These are phyloP conservation scores for Scopus umbretta DNA, from an alignment of 2,113 vertebrate species.

Conservation along the genomic window DNA sequence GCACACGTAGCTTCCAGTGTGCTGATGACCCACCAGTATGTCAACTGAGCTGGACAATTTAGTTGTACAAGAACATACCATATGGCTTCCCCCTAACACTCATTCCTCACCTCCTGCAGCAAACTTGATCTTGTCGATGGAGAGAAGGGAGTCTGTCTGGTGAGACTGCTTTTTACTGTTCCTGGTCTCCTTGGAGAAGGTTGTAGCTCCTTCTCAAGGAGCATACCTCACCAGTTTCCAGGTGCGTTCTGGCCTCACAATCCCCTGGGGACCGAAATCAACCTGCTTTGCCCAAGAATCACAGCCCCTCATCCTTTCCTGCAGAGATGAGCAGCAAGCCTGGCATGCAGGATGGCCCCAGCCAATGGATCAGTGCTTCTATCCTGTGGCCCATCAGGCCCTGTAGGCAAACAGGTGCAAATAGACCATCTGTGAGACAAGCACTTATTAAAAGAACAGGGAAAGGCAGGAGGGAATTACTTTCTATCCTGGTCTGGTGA, in stretches of 20 bases:
- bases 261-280: neutral
- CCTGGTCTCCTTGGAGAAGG: neutral
- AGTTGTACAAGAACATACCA: neutral
- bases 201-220: neutral
- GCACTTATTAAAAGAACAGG: slow-evolving; percentile 26
- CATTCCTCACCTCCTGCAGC: neutral
- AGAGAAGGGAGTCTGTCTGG: neutral
- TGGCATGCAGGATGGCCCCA: rapidly evolving
- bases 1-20: neutral
- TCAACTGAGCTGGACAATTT: neutral
- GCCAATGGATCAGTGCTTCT: neutral
- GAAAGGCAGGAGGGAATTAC: slow-evolving; percentile 2
- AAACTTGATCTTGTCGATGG: neutral
- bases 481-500: neutral
- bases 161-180: neutral
- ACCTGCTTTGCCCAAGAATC: neutral
- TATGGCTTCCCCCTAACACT: neutral
- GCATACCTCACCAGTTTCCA: neutral
- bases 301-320: neutral
- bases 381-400: neutral
- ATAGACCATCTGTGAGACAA: slow-evolving; percentile 49
- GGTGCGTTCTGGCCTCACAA: neutral
- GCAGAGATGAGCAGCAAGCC: neutral
- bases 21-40: neutral
- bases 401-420: slow-evolving; percentile 48